Evolutionary conservation across 2,113 vertebrate species (phyloP), one percentile per base, ranked within the genome.

Genomic region (Phoenicopterus ruber): DNA sequence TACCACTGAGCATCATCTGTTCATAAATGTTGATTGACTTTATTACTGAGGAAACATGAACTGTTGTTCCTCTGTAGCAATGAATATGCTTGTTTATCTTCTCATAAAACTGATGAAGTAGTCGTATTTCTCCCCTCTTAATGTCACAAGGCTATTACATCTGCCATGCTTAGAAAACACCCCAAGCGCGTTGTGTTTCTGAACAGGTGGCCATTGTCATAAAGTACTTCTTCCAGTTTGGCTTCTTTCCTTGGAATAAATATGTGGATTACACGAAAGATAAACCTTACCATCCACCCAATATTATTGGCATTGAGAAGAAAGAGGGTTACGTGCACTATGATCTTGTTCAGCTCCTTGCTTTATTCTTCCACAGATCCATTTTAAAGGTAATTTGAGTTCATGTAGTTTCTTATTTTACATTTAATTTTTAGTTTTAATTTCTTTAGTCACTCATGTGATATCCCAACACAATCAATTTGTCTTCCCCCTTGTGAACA

Each of bases 191-290:
- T 79, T 95, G 54, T 78, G 34, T 94, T 94, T 90, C 52, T 22
- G 4, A 94, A 55, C 92, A 99, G 99, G 99, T 99, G 93, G 98
- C 99, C 66, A 99, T 99, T 44, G 99, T 99, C 93, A 98, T 99
- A 96, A 99, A 99, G 88, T 99, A 99, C 98, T 99, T 99, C 97
- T 99, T 99, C 98, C 99, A 99, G 96, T 99, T 99, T 95, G 99
- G 99, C 74, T 99, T 99, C 97, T 99, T 99, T 93, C 99, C 99
- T 72, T 99, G 99, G 98, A 99, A 99, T 97, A 98, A 98, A 93
- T 85, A 97, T 9, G 92, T 98, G 95, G 97, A 97, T 13, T 19
- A 98, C 9, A 57, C 97, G 28, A 98, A 98, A 94, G 98, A 98
- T 63, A 99, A 98, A 94, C 99, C 99, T 3, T 99, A 98, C 92